Base-by-base conservation (phyloP, 2,888 invertebrate species). In the Syrista parreyssii region DNA sequence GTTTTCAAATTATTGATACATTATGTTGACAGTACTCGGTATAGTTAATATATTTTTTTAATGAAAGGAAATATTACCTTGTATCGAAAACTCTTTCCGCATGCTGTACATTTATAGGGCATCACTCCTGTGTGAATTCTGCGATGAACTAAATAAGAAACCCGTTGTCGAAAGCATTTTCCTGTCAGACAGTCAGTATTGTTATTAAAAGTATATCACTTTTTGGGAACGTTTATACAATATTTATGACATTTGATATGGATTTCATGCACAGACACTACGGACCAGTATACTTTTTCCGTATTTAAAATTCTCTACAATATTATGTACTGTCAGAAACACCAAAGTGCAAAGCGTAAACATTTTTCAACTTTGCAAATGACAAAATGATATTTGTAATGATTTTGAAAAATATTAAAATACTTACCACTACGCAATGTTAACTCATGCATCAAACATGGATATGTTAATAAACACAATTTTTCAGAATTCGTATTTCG, bases 121-220 rank as follows among this genome's bases (percentile, higher is more conserved):
- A 97, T 96, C 0, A 94, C 96, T 55, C 97, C 97, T 1, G 97
- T 96, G 86, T 97, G 97, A 84, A 97, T 97, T 82, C 97, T 93
- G 81, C 95, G 93, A 89, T 97, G 97, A 0, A 97, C 97, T 87
- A 97, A 92, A 90, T 97, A 97, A 0, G 97, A 97, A 23, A 97
- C 97, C 79, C 97, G 92, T 90, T 97, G 97, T 12, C 97, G 94
- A 89, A 97, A 97, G 88, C 96, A 95, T 93, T 97, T 97, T 15
- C 96, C 97, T 97, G 84, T 35, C 9, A 80, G 80, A 79, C 84
- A 23, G 1, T 3, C 0, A 73, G 6, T 23, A 31, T 9, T 78
- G 32, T 71, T 71, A 6, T 71, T 71, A 71, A 33, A 79, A 79
- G 15, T 73, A n/a, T 32, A 33, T 4, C 1, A 11, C 23, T 11